A percentile compares a stretch with the other conserved stretches of the same genome.
These are phyloP conservation scores for Leucophora obtusa DNA, from an alignment of 2,888 invertebrate genomes.

Conservation along the genomic window DNA sequence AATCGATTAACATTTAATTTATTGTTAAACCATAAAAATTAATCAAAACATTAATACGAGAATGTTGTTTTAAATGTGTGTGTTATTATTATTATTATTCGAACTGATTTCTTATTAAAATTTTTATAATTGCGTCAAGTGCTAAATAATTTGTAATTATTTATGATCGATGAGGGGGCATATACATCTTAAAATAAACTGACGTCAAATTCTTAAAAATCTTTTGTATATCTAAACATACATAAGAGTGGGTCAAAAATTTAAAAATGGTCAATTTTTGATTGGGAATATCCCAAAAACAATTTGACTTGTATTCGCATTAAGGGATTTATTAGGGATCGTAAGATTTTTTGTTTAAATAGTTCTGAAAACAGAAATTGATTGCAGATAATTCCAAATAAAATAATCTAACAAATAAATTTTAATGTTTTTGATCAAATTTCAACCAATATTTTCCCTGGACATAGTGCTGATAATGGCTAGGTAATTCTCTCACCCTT, in stretches of 20 bases:
- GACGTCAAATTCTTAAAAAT: neutral
- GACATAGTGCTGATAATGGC: too few species aligned
- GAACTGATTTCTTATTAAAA: slow-evolving; percentile 21
- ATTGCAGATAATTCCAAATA: too few species aligned
- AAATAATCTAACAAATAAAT: too few species aligned
- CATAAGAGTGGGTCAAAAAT: neutral
- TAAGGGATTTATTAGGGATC: too few species aligned
- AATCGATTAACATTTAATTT: neutral
- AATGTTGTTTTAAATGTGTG: neutral
- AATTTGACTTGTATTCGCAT: too few species aligned
- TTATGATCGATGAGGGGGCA: neutral
- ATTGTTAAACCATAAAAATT: neutral
- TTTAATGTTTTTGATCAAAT: too few species aligned
- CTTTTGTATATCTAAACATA: neutral
- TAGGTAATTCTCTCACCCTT: too few species aligned
- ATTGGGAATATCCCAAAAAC: too few species aligned
- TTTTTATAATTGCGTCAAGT: slow-evolving; percentile 14
- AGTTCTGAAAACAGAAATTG: too few species aligned
- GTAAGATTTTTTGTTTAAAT: too few species aligned
- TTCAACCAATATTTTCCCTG: too few species aligned
- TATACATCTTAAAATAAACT: neutral
- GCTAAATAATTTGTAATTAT: neutral
- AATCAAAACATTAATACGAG: neutral
- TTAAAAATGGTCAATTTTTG: neutral
- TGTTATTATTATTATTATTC: neutral